These are phyloP conservation scores for Psittacula derbiana DNA, from an alignment of 2,797 vertebrate species.

Conservation along the genomic window DNA sequence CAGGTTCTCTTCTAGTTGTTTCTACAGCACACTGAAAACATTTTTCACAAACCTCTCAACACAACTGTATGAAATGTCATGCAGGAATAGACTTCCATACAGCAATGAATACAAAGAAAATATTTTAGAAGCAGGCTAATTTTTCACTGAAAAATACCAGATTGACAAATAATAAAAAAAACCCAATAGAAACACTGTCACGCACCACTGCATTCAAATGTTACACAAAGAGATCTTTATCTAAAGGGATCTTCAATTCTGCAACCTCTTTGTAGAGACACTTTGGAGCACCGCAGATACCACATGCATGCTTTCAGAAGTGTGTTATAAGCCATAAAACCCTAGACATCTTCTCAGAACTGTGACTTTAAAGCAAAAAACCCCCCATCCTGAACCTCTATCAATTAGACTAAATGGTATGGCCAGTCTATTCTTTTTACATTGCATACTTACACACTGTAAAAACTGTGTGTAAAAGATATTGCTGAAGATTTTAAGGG, in stretches of 20 bases:
- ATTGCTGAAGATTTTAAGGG: neutral
- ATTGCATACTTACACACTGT: fast-evolving
- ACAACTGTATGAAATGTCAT: neutral
- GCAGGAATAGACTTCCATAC: neutral
- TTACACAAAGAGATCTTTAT: neutral
- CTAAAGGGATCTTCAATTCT: neutral
- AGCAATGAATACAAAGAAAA: neutral
- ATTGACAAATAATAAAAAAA: neutral
- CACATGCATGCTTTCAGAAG: neutral
- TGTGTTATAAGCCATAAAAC: neutral
- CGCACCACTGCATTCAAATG: fast-evolving
- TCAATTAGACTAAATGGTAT: neutral
- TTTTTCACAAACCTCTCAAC: neutral
- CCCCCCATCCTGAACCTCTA: neutral
- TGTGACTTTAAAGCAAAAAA: neutral
- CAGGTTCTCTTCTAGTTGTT: neutral
- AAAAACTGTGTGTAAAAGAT: neutral
- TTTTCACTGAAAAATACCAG: neutral
- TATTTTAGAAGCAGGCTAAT: neutral
- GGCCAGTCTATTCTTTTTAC: neutral
- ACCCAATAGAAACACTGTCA: neutral
- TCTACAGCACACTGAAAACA: neutral
- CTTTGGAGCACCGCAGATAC: neutral
- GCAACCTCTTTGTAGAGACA: neutral
- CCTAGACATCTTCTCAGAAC: neutral